Evolutionary conservation across 1,140 invertebrate genomes (phyloP).

Genomic region (Orchesella cincta): DNA sequence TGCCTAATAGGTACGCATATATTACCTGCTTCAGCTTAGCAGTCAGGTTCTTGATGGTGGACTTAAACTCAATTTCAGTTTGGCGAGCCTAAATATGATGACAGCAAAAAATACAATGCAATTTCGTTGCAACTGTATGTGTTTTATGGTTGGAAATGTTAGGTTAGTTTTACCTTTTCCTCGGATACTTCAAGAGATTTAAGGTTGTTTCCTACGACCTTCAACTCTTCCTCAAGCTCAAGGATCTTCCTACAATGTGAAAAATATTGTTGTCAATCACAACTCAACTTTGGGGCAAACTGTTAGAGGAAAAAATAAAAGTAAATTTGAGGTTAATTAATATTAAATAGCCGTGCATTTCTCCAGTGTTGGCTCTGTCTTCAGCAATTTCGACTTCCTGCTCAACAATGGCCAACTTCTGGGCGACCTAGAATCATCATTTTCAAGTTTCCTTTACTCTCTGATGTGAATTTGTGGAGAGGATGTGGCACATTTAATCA

Average conservation of each 20-base stretch:
- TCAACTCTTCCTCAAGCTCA: conserved; percentile 46
- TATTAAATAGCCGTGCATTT: conserved; percentile 21
- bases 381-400: conserved; percentile 39
- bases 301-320: background rate
- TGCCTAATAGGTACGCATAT: background rate
- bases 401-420: conserved; percentile 37
- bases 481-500: too few species aligned
- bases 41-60: conserved; percentile 37
- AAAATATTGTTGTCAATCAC: conserved; percentile 3
- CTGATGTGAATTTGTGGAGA: too few species aligned
- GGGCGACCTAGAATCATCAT: conserved; percentile 20
- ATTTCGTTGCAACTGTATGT: background rate
- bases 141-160: background rate
- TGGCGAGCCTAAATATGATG: conserved; percentile 21
- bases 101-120: conserved; percentile 4
- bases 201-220: conserved; percentile 44
- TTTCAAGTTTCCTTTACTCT: too few species aligned
- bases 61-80: conserved; percentile 36
- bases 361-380: conserved; percentile 39
- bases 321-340: too few species aligned
- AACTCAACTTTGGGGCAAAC: background rate
- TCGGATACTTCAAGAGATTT: conserved; percentile 46
- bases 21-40: conserved; percentile 39
- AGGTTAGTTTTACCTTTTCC: conserved; percentile 36
- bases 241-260: conserved; percentile 36